A percentile compares a stretch with the other conserved stretches of the same genome.
phyloP scores from a whole-genome alignment of 2,113 vertebrate genomes.

The Thinocorus orbignyianus region DNA sequence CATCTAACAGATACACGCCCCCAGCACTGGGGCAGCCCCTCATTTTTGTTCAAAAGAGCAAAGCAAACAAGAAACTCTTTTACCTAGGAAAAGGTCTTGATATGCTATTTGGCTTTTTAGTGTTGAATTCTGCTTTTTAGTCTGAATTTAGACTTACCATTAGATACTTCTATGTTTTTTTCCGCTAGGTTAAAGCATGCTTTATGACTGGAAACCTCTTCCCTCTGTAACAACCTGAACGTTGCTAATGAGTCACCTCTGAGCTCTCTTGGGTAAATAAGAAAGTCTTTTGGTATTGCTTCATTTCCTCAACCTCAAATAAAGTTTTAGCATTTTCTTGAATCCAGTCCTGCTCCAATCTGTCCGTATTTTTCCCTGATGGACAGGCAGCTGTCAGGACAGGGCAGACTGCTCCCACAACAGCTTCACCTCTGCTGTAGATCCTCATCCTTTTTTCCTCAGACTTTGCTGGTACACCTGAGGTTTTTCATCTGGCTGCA shows the following conservation, averaged over 20 bases:
- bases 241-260: background rate
- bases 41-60: background rate
- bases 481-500: background rate
- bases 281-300: background rate
- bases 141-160: background rate
- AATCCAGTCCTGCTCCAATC: background rate
- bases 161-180: background rate
- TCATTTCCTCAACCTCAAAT: background rate
- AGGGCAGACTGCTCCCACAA: background rate
- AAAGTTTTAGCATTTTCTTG: background rate
- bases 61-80: background rate
- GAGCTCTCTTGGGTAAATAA: background rate
- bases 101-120: background rate
- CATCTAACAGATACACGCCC: fast-evolving
- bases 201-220: background rate
- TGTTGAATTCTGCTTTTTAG: background rate
- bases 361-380: background rate
- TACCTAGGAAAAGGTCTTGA: background rate
- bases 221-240: background rate
- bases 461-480: background rate
- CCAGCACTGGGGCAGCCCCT: background rate
- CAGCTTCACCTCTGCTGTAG: background rate
- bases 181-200: background rate
- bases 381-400: fast-evolving
- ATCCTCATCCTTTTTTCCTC: background rate